A percentile compares a stretch with the other conserved stretches of the same genome.
Conservation (phyloP, 1,140 invertebrate genomes). For the Bombus waltoni region DNA sequence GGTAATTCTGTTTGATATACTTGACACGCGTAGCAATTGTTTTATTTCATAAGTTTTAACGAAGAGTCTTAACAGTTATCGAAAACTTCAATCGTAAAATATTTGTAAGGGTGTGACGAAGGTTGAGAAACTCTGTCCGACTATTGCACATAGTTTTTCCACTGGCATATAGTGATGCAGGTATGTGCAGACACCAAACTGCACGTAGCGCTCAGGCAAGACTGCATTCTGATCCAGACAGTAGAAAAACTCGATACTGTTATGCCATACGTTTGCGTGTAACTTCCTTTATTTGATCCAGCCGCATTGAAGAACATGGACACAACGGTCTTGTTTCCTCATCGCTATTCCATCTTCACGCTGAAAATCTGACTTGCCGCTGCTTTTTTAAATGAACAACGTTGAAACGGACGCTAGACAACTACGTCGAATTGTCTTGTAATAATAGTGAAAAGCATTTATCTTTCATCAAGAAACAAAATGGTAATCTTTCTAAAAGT, state of each 20-base stretch:
- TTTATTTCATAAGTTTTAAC: no score
- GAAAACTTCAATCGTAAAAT: no score
- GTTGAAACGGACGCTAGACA: not conserved
- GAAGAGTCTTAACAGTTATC: no score
- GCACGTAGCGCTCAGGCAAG: constrained; percentile 39
- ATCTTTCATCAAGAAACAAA: not conserved
- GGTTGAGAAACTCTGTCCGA: constrained; percentile 60
- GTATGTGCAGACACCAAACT: constrained; percentile 38
- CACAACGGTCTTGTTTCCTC: constrained; percentile 17
- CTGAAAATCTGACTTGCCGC: constrained; percentile 10
- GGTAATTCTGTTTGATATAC: no score
- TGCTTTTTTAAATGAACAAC: constrained; percentile 8
- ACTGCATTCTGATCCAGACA: constrained; percentile 60
- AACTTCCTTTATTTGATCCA: constrained; percentile 61
- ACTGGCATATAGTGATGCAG: constrained; percentile 41
- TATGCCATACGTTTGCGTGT: constrained; percentile 59
- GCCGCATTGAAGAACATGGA: constrained; percentile 29
- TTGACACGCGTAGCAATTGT: no score
- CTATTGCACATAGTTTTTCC: constrained; percentile 49
- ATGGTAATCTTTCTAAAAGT: no score
- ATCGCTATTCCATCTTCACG: constrained; percentile 37
- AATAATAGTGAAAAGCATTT: not conserved
- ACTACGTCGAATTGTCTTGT: not conserved
- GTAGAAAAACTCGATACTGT: constrained; percentile 64
- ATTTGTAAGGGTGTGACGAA: not conserved